phyloP scores from a whole-genome alignment of 2,888 invertebrate species.

The Augochlorella aurata region DNA sequence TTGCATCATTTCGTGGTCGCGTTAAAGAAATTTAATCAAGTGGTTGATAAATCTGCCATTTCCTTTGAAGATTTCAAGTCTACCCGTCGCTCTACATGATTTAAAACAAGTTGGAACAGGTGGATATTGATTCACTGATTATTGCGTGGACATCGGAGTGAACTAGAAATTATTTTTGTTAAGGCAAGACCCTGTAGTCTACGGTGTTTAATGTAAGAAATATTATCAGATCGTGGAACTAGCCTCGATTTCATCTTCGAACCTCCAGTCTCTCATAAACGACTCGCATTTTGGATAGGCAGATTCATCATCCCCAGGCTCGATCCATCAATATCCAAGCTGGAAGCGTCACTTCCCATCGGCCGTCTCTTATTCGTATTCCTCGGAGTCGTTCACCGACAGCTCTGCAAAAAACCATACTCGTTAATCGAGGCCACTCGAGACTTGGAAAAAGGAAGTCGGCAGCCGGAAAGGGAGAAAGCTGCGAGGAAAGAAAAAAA shows the following conservation, averaged over 20 bases:
- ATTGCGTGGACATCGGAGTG: too few species aligned
- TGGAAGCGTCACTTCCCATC: not conserved
- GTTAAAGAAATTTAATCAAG: too few species aligned
- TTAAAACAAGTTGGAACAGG: too few species aligned
- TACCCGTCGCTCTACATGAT: too few species aligned
- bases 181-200: too few species aligned
- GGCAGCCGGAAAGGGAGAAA: constrained; percentile 20
- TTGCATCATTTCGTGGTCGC: too few species aligned
- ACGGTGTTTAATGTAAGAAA: too few species aligned
- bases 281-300: not conserved
- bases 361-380: constrained; percentile 22
- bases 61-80: too few species aligned
- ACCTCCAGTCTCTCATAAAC: not conserved
- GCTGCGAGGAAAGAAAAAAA: constrained; percentile 1
- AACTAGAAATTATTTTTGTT: too few species aligned
- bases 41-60: too few species aligned
- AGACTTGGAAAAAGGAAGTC: constrained; percentile 42
- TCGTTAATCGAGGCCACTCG: constrained; percentile 58
- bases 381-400: constrained; percentile 16
- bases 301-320: not conserved
- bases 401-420: constrained; percentile 42
- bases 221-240: not conserved
- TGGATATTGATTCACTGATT: too few species aligned
- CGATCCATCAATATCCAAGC: not conserved
- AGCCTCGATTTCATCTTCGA: not conserved